A percentile compares a stretch with the other conserved stretches of the same genome.
Evolutionary conservation across 37 sponge, comb jelly and placozoan genomes (phyloP).

Genomic region (Diacarnus erythraeanus): DNA sequence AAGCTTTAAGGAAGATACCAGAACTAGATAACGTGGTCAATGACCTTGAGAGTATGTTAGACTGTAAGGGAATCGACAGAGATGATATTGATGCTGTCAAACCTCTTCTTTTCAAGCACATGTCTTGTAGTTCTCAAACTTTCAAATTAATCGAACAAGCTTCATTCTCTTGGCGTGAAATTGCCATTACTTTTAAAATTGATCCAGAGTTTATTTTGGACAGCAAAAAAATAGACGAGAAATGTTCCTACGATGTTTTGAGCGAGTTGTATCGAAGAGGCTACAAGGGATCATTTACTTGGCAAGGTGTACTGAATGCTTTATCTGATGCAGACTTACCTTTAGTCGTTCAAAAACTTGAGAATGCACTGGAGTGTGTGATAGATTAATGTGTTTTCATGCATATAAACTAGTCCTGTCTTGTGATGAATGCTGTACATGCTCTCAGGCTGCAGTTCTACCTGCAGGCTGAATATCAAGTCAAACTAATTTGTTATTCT

Average conservation of each 20-base stretch:
- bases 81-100: neutral
- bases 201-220: neutral
- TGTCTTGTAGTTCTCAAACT: neutral
- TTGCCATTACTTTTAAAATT: neutral
- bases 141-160: neutral
- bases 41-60: neutral
- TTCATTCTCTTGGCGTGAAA: neutral
- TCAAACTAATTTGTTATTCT: too few relatives aligned
- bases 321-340: neutral
- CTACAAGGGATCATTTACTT: neutral
- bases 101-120: neutral
- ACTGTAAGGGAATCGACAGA: neutral
- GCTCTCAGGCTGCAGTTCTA: too few relatives aligned
- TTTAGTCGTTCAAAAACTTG: neutral
- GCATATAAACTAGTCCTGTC: neutral
- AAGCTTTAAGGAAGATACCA: neutral
- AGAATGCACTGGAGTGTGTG: neutral
- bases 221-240: neutral
- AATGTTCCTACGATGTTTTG: neutral
- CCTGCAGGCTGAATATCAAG: too few relatives aligned
- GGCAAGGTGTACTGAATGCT: neutral
- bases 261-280: neutral
- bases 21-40: neutral
- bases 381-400: neutral
- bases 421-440: too few relatives aligned